Conservation (phyloP, 1,140 invertebrate species). For the Uloborus diversus region DNA sequence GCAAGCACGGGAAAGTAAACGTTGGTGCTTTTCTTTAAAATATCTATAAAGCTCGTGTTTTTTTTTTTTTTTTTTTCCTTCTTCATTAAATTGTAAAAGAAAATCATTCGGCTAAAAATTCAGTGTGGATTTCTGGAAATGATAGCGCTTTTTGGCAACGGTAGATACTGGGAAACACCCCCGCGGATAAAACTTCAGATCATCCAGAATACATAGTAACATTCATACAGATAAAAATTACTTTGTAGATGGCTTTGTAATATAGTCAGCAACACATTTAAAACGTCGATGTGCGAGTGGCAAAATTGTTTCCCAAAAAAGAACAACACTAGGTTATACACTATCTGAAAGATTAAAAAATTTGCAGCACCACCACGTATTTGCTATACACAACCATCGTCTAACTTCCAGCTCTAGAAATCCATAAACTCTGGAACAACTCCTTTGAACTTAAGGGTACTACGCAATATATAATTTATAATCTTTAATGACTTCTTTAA, state of each 20-base stretch:
- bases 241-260: conserved; percentile 48
- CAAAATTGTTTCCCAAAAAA: conserved; percentile 22
- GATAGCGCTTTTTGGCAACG: not conserved
- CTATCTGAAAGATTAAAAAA: conserved; percentile 1
- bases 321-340: conserved; percentile 3
- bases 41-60: too few species aligned
- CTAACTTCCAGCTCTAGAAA: not conserved
- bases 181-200: conserved; percentile 28
- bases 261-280: conserved; percentile 56
- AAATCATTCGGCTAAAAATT: too few species aligned
- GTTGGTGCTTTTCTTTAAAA: too few species aligned
- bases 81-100: too few species aligned
- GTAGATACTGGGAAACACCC: not conserved
- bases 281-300: conserved; percentile 52
- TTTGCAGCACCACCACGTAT: not conserved
- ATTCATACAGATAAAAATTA: conserved; percentile 56
- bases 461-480: conserved; percentile 14
- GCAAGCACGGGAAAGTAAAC: too few species aligned
- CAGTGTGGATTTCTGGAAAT: too few species aligned
- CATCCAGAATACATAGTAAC: conserved; percentile 49
- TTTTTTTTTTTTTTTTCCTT: too few species aligned
- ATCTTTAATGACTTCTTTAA: conserved; percentile 2
- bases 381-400: conserved; percentile 19
- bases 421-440: not conserved
- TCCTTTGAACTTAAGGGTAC: conserved; percentile 8